A percentile compares a stretch with the other conserved stretches of the same genome.
phyloP scores from a whole-genome alignment of 2,797 vertebrate species.

The Prunella strophiata region DNA sequence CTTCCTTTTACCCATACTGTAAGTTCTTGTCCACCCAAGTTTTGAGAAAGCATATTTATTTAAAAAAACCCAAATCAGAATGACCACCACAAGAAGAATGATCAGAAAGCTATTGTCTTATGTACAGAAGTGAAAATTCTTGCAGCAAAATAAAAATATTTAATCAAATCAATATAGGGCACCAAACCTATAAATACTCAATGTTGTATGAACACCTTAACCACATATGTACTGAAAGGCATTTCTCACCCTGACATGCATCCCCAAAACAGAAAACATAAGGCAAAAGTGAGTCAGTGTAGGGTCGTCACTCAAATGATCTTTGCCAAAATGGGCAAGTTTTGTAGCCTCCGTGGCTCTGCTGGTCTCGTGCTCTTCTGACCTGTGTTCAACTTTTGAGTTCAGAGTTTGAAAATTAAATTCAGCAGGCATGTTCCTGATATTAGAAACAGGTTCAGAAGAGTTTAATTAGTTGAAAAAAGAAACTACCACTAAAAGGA shows the following conservation, averaged over 20 bases:
- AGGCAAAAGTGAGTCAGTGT: background rate
- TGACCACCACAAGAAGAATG: fast-evolving
- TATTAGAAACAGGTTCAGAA: background rate
- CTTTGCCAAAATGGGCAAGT: background rate
- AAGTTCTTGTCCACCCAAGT: background rate
- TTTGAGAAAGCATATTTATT: background rate
- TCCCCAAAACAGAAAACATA: background rate
- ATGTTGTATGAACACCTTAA: background rate
- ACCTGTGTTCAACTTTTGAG: background rate
- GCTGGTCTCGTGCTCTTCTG: background rate
- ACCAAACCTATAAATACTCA: background rate
- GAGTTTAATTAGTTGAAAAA: background rate
- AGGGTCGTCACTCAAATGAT: background rate
- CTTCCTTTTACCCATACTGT: background rate
- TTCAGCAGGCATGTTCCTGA: background rate
- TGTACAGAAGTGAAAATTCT: background rate
- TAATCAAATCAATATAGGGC: background rate
- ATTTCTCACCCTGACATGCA: background rate
- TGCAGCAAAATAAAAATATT: background rate
- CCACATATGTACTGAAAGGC: background rate
- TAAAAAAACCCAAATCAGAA: background rate
- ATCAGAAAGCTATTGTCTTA: background rate
- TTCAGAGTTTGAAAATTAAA: background rate
- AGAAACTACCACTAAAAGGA: background rate
- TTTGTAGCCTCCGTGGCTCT: background rate